Base-by-base conservation (phyloP, 2,113 vertebrate genomes). In the Datnioides undecimradiatus region DNA sequence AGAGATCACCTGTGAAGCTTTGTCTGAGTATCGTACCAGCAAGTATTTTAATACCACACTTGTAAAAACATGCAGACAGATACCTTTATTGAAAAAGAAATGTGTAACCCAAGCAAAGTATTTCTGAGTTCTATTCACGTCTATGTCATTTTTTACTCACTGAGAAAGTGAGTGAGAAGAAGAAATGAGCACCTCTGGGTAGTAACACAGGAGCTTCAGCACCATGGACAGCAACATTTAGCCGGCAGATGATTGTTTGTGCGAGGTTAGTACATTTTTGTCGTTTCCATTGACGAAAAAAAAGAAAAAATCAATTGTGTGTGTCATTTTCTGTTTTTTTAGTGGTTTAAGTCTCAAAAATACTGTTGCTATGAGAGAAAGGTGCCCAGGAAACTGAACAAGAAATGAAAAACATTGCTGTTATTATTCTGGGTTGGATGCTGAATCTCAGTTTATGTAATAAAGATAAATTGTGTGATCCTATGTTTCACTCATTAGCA, bases 191-290 rank as follows among this genome's bases (percentile, higher is more conserved):
- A 34, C 7, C 16, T 59, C 21, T 17, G 27, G 41, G 27, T 23
- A 25, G 9, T 25, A 10, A 4, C 16, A 13, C 11, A 21, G 31
- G 1, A 12, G 8, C 46, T 76, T 91, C 86, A 90, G 86, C 74
- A 87, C 86, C 84, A 85, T 4, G 86, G 87, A 90, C 70, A 91
- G 88, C 3, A 33, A 71, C 81, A 8, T n/a, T n/a, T n/a, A n/a
- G n/a, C 41, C 34, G n/a, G 21, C 13, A 23, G 33, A 4, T 3
- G 5, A 7, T 8, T 43, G 2, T 5, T 19, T 48, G 21, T 45
- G 3, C 14, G 13, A 9, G 1, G 34, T 27, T 55, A 25, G 21
- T 14, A 16, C 21, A 19, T n/a, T n/a, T n/a, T n/a, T n/a, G n/a
- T n/a, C n/a, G n/a, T n/a, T n/a, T n/a, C n/a, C n/a, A n/a, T n/a